Conservation (phyloP, 2,888 invertebrate genomes). For the Sinelater perroti region DNA sequence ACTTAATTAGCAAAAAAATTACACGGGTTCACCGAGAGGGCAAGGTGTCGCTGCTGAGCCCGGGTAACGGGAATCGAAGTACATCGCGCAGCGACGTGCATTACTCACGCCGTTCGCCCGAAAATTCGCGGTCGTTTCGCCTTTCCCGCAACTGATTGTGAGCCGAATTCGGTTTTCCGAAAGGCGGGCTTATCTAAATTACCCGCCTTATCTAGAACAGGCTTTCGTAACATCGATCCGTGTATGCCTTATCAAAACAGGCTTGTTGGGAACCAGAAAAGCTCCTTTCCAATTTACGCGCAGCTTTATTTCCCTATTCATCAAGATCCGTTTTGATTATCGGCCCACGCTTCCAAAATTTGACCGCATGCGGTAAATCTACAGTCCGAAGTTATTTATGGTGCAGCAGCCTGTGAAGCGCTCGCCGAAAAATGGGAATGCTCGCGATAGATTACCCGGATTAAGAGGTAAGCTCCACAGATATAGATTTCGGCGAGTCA, state of each 20-base stretch:
- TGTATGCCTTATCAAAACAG: conserved; percentile 6
- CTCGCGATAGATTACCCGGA: conserved; percentile 12
- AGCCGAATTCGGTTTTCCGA: background rate
- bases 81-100: background rate
- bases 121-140: background rate
- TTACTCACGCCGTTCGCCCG: too few relatives aligned
- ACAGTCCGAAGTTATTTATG: conserved; percentile 1
- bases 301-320: background rate
- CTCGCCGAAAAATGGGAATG: conserved; percentile 14
- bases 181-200: conserved; percentile 10
- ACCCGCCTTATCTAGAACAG: background rate
- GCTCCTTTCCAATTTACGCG: background rate
- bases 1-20: conserved; percentile 26
- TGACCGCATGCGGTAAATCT: background rate
- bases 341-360: too few relatives aligned
- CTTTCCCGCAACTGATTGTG: background rate
- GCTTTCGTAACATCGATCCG: background rate
- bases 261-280: conserved; percentile 2
- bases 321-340: conserved; percentile 6
- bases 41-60: background rate
- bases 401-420: conserved; percentile 2
- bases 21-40: conserved; percentile 5
- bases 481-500: conserved; percentile 2
- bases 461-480: conserved; percentile 6
- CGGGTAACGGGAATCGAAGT: background rate